A percentile compares a stretch with the other conserved stretches of the same genome.
Conservation (phyloP, 2,113 vertebrate genomes). For the Catharus fuscescens region DNA sequence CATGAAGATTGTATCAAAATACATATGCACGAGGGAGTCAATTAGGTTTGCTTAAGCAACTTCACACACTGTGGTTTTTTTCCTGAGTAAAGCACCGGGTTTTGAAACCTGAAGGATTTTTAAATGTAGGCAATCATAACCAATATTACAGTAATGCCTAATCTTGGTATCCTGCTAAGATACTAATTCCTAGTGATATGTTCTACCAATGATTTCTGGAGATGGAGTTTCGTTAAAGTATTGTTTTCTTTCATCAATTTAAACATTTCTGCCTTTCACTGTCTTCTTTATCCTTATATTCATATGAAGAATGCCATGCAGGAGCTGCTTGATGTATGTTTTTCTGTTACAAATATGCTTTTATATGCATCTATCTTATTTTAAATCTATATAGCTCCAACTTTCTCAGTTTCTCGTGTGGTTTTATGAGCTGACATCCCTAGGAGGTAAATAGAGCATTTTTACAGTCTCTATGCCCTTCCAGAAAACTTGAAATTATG, state of each 20-base stretch:
- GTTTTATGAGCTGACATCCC: not conserved
- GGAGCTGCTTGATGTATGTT: not conserved
- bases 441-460: not conserved
- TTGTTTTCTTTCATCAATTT: not conserved
- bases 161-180: not conserved
- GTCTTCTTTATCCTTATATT: not conserved
- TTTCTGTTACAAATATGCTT: not conserved
- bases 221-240: not conserved
- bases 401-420: not conserved
- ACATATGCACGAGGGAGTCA: not conserved
- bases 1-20: not conserved
- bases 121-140: not conserved
- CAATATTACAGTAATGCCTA: not conserved
- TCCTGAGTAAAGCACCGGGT: not conserved
- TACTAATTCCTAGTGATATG: not conserved
- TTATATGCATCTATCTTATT: not conserved
- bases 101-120: not conserved
- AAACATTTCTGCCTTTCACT: not conserved
- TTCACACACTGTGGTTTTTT: accelerated
- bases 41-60: not conserved
- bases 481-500: not conserved
- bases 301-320: not conserved
- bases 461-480: not conserved
- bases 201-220: not conserved
- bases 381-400: not conserved